Base-by-base conservation (phyloP, 1,140 invertebrate genomes). In the Solen grandis region DNA sequence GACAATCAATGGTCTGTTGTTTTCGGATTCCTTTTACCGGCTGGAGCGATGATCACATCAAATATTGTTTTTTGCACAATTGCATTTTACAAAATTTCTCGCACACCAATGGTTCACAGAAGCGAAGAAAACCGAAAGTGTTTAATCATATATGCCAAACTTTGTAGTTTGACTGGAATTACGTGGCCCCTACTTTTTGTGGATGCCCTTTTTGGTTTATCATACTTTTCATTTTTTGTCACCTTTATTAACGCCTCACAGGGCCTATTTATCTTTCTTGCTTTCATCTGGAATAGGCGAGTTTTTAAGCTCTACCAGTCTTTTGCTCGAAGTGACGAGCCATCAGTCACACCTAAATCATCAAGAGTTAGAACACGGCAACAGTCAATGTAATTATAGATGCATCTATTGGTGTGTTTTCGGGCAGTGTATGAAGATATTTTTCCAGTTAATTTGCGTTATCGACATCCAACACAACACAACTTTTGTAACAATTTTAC, bases 211-310 rank as follows among this genome's bases (percentile, higher is more conserved):
- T 75, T 75, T 62, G 8, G 33, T 1, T 29, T 60, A 31, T 50
- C 72, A 4, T 4, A 41, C 4, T 31, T 75, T 10, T 75, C 72
- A 2, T 75, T 41, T 22, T n/a, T 75, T 35, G 72, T 36, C 0
- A 63, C 59, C 5, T 62, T 63, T 63, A 31, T 59, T 25, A 75
- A 75, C 25, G 72, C 57, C 8, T 16, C 50, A 25, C 72, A 75
- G 35, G 72, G 72, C 2, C 50, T 75, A 16, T 75, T 75, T 46
- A 75, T 75, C 5, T 75, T 75, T 41, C 25, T 75, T 25, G 36
- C 72, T 41, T 75, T 62, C n/a, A 50, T 63, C 2, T 75, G 72
- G 22, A 75, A 75, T 36, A 63, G 46, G n/a, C 57, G 72, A 19
- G 72, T 75, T 10, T 33, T 5, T 2, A 3, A 22, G 29, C 63